phyloP scores from a whole-genome alignment of 2,888 invertebrate genomes.

The Drosophila ustulata region DNA sequence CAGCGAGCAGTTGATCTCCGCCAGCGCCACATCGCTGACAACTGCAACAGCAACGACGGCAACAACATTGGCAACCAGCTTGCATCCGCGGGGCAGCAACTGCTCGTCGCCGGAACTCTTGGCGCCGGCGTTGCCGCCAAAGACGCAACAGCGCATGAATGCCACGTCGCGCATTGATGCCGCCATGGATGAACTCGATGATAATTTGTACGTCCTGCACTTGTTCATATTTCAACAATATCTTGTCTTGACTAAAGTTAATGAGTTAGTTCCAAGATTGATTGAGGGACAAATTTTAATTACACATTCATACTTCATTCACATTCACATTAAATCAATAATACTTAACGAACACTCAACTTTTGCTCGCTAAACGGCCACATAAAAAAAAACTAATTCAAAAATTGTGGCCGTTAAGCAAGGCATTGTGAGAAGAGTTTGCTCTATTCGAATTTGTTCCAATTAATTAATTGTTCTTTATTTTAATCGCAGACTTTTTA shows the following conservation, averaged over 20 bases:
- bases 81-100: slow-evolving; percentile 18
- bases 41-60: slow-evolving; percentile 20
- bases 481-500: no score
- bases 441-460: neutral
- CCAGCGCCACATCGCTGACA: slow-evolving; percentile 31
- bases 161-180: slow-evolving; percentile 88
- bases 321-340: neutral
- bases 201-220: slow-evolving; percentile 81
- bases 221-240: neutral
- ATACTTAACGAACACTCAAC: neutral
- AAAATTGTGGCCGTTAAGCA: no score
- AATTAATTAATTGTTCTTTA: neutral
- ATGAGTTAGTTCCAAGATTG: neutral
- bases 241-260: neutral
- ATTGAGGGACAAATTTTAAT: no score
- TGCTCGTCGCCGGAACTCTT: slow-evolving; percentile 45
- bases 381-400: no score
- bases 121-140: slow-evolving; percentile 72
- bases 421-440: no score
- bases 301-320: no score
- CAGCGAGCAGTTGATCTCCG: neutral
- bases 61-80: slow-evolving; percentile 2
- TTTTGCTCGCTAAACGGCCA: no score
- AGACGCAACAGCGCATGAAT: slow-evolving; percentile 40
- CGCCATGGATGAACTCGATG: slow-evolving; percentile 86